A percentile compares a stretch with the other conserved stretches of the same genome.
These are phyloP conservation scores for Raja brachyura DNA, from an alignment of 2,113 vertebrate species.

Conservation along the genomic window DNA sequence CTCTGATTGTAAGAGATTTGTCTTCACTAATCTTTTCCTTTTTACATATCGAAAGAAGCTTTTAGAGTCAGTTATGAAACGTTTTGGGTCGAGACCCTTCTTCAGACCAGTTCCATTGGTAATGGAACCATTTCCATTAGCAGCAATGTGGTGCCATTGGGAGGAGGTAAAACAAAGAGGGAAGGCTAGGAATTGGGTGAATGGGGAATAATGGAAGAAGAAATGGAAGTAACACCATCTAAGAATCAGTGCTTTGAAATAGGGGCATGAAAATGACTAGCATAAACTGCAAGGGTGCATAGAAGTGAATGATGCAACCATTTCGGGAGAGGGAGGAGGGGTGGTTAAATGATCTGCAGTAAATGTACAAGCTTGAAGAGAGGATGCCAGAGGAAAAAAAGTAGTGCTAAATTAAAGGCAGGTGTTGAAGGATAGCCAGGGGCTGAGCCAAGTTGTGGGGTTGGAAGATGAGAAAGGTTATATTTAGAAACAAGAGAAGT, in stretches of 20 bases:
- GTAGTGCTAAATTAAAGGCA: neutral
- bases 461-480: neutral
- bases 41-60: no score
- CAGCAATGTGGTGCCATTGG: no score
- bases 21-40: no score
- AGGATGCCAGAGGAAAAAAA: neutral
- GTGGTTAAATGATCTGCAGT: neutral
- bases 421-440: neutral
- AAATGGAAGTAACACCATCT: neutral
- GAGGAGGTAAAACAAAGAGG: neutral
- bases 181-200: neutral
- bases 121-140: no score
- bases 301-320: no score
- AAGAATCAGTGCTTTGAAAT: neutral
- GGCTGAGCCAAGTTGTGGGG: neutral
- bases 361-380: neutral
- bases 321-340: neutral
- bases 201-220: neutral
- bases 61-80: no score
- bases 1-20: no score
- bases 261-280: neutral
- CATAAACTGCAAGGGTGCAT: neutral
- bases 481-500: neutral
- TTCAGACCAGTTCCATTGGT: no score
- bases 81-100: no score